Evolutionary conservation across 2,113 vertebrate genomes (phyloP), one percentile per base, ranked within the genome.

Genomic region (Oryzias curvinotus): DNA sequence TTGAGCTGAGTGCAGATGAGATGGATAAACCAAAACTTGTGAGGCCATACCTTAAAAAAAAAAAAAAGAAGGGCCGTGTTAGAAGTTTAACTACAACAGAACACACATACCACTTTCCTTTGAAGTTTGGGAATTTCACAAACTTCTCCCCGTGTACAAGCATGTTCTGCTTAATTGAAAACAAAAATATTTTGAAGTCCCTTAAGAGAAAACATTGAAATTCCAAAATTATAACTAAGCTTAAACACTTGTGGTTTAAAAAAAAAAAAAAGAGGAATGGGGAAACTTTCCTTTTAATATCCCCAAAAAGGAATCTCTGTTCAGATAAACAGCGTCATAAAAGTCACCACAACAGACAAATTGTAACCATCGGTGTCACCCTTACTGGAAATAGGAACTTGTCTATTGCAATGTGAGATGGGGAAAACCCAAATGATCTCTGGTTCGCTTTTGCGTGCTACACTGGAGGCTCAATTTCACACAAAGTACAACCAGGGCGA

Each of bases 1-100:
- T 91, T 96, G 95, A 91, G 94, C 94, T 94, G 97, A 94, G 96
- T 96, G 96, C 95, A 95, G 91, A 87, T 97, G 95, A 80, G 95
- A 93, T 95, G 96, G 95, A 90, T 94, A 96, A 85, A 96, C 92
- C 94, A 96, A 95, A 90, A 98, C 95, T 93, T 98, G 94, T 95
- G 94, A 97, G 95, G 95, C 96, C 97, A 98, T 98, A 94, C 97
- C 96, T 98, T 21, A 14, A 69, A 51, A 10, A 23, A 63, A 8
- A 41, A 68, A 41, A 54, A 41, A 54, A 1, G 19, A 48, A 4
- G 6, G 19, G 2, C 8, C 19, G 5, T n/a, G 4, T 49, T 14
- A 21, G 48, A 21, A 16, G 19, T 36, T 58, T 36, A 58, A 57
- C 21, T 44, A 36, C 1, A 42, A 54, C 28, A 50, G 21, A 53